Percentiles rank a stretch among this genome's conserved stretches.
Evolutionary conservation across 2,888 invertebrate species (phyloP).

Genomic region (Phasia obesa): DNA sequence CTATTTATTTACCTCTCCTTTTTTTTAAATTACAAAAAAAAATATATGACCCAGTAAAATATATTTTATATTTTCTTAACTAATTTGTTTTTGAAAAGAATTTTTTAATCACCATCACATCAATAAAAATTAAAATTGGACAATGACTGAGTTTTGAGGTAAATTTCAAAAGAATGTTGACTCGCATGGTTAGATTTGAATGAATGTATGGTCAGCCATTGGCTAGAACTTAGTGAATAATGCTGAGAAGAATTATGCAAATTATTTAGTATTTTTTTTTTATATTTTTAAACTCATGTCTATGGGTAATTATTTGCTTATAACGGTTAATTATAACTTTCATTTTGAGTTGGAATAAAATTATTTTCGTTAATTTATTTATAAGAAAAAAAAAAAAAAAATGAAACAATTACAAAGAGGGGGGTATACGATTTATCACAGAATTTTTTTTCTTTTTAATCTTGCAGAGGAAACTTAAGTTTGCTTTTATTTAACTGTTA

Average conservation of each 20-base stretch:
- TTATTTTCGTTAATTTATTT: not conserved
- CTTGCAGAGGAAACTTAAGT: too few relatives aligned
- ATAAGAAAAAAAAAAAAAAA: too few relatives aligned
- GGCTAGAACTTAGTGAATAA: not conserved
- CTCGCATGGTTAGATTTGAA: too few relatives aligned
- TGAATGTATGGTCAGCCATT: conserved; percentile 10
- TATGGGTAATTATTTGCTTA: conserved; percentile 4
- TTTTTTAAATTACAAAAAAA: conserved; percentile 8
- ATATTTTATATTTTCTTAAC: not conserved
- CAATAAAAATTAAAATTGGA: conserved; percentile 37
- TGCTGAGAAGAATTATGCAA: conserved; percentile 7
- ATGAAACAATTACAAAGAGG: not conserved
- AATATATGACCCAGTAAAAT: conserved; percentile 49
- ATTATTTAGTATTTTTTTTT: too few relatives aligned
- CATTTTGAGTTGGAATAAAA: not conserved
- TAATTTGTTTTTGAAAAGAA: conserved; percentile 26
- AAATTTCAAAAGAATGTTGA: conserved; percentile 1
- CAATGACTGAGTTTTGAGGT: conserved; percentile 49
- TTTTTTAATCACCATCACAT: not conserved
- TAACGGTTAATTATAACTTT: conserved; percentile 46
- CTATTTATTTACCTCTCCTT: not conserved
- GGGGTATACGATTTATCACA: not conserved
- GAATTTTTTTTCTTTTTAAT: not conserved
- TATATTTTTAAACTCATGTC: not conserved
- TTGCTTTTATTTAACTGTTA: too few relatives aligned